Evolutionary conservation across 35 echinoderm and acorn worm genomes (phyloP), one percentile per base, ranked within the genome.

Genomic region (Patiria miniata): DNA sequence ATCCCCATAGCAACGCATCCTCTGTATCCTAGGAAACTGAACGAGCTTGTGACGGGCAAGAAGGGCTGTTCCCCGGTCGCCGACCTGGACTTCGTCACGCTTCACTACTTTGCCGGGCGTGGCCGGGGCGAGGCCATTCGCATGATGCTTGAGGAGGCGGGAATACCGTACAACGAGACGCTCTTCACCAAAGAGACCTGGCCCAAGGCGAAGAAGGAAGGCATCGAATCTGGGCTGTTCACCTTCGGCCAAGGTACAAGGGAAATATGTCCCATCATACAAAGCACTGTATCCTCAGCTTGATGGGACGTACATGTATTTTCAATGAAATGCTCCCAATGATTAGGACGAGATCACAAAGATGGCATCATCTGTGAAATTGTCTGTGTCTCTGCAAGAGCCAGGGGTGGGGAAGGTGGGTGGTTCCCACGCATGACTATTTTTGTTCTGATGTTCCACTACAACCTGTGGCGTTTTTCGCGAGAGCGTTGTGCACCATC

Each of bases 191-290:
- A 68, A 30, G 92, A 92, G 18, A 98, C 92, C 19, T 98, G 95
- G 95, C 92, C 92, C 36, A 89, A 88, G 33, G 95, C 95, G 12
- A 98, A 98, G 86, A 73, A 82, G 37, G 77, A 78, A 69, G 95
- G 95, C 29, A 86, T 98, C 21, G 85, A 90, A 28, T 65, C 52
- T 69, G 95, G 92, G 8, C 32, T 91, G 0, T 98, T 89, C 81
- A 91, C 92, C 19, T 98, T 91, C 89, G 95, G 95, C 15, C 95
- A 98, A 92, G 95, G 95, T 98, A 68, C 18, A 36, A n/a, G n/a
- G n/a, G n/a, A n/a, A n/a, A n/a, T n/a, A n/a, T n/a, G n/a, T n/a
- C n/a, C n/a, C n/a, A n/a, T n/a, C n/a, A n/a, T n/a, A n/a, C n/a
- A n/a, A n/a, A n/a, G n/a, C n/a, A n/a, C n/a, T n/a, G n/a, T n/a